Evolutionary conservation across 2,797 vertebrate genomes (phyloP).

Genomic region (Phrynocephalus guinanensis): DNA sequence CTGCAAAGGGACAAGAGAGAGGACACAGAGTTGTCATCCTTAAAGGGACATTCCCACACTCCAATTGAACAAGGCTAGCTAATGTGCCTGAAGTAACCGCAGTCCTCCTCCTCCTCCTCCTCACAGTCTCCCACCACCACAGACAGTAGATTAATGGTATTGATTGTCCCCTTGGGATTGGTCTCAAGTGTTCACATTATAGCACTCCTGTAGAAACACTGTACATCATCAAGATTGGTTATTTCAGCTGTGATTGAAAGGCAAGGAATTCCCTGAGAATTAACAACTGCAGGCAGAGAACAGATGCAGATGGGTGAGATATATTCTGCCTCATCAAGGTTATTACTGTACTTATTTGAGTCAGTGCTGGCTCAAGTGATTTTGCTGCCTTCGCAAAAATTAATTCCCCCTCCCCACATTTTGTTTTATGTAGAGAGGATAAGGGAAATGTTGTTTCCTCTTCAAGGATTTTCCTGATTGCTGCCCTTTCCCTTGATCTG

Average conservation of each 20-base stretch:
- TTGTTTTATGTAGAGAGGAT: slow-evolving; percentile 8
- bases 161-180: slow-evolving; percentile 26
- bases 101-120: not conserved
- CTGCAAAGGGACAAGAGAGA: not conserved
- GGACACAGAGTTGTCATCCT: not conserved
- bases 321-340: slow-evolving; percentile 32
- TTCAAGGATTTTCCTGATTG: not conserved
- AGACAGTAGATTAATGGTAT: slow-evolving; percentile 8
- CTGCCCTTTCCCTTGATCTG: not conserved
- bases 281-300: not conserved
- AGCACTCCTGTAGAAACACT: slow-evolving; percentile 19
- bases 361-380: slow-evolving; percentile 17
- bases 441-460: not conserved
- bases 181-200: slow-evolving; percentile 30
- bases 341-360: slow-evolving; percentile 28
- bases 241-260: slow-evolving; percentile 32
- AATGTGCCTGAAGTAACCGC: slow-evolving; percentile 7
- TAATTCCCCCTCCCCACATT: slow-evolving; percentile 2
- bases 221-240: slow-evolving; percentile 31
- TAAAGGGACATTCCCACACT: not conserved
- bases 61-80: not conserved
- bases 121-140: not conserved
- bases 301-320: slow-evolving; percentile 19
- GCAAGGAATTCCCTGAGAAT: slow-evolving; percentile 29
- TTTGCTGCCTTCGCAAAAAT: slow-evolving; percentile 35